Base-by-base conservation (phyloP, 92 coral and sea anemone species). In the Ricordea florida region DNA sequence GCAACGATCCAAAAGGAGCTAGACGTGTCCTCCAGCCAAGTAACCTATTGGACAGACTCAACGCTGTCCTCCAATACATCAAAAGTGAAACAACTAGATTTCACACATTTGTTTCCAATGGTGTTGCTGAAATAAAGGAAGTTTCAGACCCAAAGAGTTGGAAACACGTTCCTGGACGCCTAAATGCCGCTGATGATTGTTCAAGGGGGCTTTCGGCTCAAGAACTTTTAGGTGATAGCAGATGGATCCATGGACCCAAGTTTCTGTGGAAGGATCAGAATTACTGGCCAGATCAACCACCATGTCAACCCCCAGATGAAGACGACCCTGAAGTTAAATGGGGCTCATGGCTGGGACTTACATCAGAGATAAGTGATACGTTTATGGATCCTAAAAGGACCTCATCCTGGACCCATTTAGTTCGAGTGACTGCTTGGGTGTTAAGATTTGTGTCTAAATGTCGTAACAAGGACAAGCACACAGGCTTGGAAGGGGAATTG, bases 41-140 rank as follows among this genome's bases (percentile, higher is more conserved):
- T 72, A n/a, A 50, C 61, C 21, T 55, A 28, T 55, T 76, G 69
- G 84, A 83, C 83, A 44, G 84, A 55, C 65, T 82, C 88, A 20
- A 72, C 33, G 59, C 58, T 5, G 66, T 80, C 20, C 42, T 69
- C 23, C 33, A 25, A 24, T 71, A 57, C 44, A 69, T 59, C 44
- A 61, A 60, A 25, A 74, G 57, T 9, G 35, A 74, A 60, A n/a
- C 17, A 15, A 30, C 33, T 11, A 57, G 69, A 27, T 70, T 70
- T 24, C 70, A 61, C 30, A 74, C 82, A 1, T 49, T 76, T 10
- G 57, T 78, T 16, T 30, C 68, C 40, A 69, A 74, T 45, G 9
- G 72, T 6, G 67, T 60, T 21, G 80, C 80, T 58, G 71, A 41
- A 46, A 33, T 74, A 30, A 42, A 48, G 29, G 72, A 74, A 15